These are phyloP conservation scores for Noctua fimbriata DNA, from an alignment of 2,888 invertebrate genomes.

Conservation along the genomic window DNA sequence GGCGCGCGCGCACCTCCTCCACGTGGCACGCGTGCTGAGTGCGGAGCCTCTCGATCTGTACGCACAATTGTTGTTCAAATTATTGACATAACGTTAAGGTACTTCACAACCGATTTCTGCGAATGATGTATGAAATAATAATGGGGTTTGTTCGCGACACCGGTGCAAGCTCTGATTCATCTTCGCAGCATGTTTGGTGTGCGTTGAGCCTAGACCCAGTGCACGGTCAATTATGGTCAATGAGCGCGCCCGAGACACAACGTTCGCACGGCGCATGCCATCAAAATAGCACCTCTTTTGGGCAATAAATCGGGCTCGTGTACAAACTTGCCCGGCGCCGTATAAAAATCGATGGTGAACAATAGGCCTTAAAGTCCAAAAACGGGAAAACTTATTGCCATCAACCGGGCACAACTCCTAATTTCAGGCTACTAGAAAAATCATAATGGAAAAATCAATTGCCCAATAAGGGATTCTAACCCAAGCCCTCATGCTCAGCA, in stretches of 20 bases:
- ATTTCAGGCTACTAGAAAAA: no score
- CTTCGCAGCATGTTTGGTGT: not conserved
- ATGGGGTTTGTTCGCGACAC: not conserved
- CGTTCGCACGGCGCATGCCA: not conserved
- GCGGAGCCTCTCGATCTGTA: conserved; percentile 92
- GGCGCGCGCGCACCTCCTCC: conserved; percentile 91
- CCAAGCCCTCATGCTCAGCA: no score
- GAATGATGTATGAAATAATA: not conserved
- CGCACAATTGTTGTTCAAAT: not conserved
- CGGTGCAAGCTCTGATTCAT: not conserved
- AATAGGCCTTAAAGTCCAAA: not conserved
- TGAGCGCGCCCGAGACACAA: not conserved
- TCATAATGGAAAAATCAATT: not conserved
- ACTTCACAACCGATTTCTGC: not conserved
- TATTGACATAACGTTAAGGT: not conserved
- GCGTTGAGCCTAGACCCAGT: not conserved
- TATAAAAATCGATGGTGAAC: not conserved
- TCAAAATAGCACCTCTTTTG: not conserved
- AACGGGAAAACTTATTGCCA: not conserved
- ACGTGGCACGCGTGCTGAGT: conserved; percentile 92
- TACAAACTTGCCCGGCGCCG: not conserved
- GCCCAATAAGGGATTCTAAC: no score
- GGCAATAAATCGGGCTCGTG: not conserved
- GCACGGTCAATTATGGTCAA: not conserved
- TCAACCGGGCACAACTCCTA: not conserved